A percentile compares a stretch with the other conserved stretches of the same genome.
Evolutionary conservation across 35 echinoderm and acorn worm genomes (phyloP).

Genomic region (Chiridota heheva): DNA sequence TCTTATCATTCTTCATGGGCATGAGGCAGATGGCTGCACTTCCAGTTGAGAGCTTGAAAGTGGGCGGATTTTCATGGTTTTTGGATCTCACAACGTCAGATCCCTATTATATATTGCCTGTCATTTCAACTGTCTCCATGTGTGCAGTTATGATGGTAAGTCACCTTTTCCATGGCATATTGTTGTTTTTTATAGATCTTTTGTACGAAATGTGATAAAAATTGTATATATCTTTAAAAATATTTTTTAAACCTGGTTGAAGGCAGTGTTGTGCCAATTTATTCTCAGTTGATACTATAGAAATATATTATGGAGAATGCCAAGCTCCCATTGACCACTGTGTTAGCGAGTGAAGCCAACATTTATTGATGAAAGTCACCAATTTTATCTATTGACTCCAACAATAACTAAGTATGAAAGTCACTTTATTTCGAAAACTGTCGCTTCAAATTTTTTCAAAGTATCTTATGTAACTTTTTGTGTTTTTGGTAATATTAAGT

Average conservation of each 20-base stretch:
- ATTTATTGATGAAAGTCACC: no score
- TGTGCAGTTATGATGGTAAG: constrained; percentile 80
- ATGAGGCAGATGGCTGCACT: constrained; percentile 81
- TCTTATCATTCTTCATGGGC: constrained; percentile 97
- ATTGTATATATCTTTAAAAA: neutral
- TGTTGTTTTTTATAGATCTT: neutral
- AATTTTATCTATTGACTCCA: no score
- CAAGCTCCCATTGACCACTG: no score
- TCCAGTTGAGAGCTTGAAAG: constrained; percentile 82
- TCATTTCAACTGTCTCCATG: constrained; percentile 82
- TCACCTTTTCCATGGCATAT: neutral
- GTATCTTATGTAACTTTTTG: no score
- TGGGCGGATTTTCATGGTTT: constrained; percentile 85
- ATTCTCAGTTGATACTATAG: no score
- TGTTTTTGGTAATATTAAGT: no score
- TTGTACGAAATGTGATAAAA: neutral
- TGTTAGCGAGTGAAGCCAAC: no score
- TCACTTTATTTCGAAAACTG: no score
- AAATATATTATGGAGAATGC: no score
- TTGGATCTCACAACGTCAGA: constrained; percentile 85
- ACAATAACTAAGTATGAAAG: no score
- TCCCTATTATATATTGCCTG: constrained; percentile 81
- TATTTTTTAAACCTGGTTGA: neutral
- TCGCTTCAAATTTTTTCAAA: no score
- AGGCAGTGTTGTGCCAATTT: no score